Percentiles rank a stretch among this genome's conserved stretches.
Conservation (phyloP, 2,113 vertebrate genomes). For the Chaetops frenatus region DNA sequence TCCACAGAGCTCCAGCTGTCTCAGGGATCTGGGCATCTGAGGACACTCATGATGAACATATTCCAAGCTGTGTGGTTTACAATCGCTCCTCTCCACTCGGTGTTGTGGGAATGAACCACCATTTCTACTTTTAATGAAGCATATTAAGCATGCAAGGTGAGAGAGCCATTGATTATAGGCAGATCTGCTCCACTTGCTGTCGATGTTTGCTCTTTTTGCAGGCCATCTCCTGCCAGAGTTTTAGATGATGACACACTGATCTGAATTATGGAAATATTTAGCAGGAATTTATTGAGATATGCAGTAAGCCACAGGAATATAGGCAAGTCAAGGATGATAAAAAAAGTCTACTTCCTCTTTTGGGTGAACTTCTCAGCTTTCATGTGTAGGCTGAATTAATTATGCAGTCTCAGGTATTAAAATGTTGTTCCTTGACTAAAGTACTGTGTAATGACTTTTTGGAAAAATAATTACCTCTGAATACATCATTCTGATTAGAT, state of each 20-base stretch:
- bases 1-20: neutral
- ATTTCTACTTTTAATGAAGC: neutral
- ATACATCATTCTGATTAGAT: neutral
- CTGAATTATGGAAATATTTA: neutral
- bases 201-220: neutral
- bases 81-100: neutral
- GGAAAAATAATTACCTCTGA: neutral
- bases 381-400: neutral
- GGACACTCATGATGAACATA: neutral
- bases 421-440: neutral
- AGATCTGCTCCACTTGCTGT: neutral
- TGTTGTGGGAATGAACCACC: neutral
- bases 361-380: neutral
- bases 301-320: neutral
- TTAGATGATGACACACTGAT: neutral
- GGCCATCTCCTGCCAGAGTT: neutral
- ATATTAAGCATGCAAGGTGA: neutral
- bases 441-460: neutral
- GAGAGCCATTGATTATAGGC: neutral
- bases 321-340: neutral
- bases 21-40: neutral
- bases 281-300: neutral
- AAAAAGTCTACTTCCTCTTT: neutral
- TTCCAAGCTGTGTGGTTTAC: neutral
- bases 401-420: neutral